These are phyloP conservation scores for Umimayanthus kanabou DNA, from an alignment of 92 coral and sea anemone genomes.

Conservation along the genomic window DNA sequence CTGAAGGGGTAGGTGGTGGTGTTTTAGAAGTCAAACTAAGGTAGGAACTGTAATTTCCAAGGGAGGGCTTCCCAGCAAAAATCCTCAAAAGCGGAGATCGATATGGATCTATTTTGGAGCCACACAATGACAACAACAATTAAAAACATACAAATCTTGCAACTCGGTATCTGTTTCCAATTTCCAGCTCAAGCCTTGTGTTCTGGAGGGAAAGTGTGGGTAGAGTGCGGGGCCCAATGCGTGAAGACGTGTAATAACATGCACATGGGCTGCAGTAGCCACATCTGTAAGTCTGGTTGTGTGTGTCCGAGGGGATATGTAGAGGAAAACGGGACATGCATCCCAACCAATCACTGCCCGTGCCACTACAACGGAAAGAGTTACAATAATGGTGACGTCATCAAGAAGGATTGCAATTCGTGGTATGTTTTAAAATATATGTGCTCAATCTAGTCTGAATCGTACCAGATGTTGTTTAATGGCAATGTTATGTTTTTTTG, in stretches of 20 bases:
- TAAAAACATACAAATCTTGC: background rate
- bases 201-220: conserved; percentile 66
- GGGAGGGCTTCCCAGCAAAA: background rate
- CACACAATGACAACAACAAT: background rate
- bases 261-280: conserved; percentile 75
- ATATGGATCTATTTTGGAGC: background rate
- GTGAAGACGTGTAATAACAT: conserved; percentile 69
- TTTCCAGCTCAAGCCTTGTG: conserved; percentile 60
- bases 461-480: background rate
- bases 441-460: background rate
- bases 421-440: conserved; percentile 51
- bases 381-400: conserved; percentile 69
- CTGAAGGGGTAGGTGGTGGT: background rate
- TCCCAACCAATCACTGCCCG: conserved; percentile 59
- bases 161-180: background rate
- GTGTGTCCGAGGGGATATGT: conserved; percentile 71
- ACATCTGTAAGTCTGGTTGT: conserved; percentile 71
- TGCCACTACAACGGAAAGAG: conserved; percentile 79
- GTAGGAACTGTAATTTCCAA: background rate
- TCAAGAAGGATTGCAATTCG: conserved; percentile 70
- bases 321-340: conserved; percentile 62
- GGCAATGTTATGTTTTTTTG: background rate
- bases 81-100: background rate
- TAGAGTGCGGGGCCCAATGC: conserved; percentile 73
- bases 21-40: background rate